phyloP scores from a whole-genome alignment of 1,140 invertebrate genomes.

The Pseudachorutes palmiensis region DNA sequence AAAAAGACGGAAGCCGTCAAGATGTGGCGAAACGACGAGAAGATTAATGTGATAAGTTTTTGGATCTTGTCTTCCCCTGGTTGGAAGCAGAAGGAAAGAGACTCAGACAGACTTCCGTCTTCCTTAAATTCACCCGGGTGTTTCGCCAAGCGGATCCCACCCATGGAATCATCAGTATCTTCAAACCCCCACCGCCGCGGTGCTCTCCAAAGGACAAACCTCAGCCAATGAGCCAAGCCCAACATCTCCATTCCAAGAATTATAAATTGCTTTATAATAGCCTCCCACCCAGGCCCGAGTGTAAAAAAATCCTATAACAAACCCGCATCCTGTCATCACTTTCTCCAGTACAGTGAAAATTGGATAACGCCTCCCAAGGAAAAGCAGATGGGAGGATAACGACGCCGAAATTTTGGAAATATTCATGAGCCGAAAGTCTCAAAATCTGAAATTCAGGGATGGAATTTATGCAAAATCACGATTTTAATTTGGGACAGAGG shows the following conservation, averaged over 20 bases:
- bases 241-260: neutral
- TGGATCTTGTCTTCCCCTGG: slow-evolving; percentile 19
- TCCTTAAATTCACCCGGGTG: slow-evolving; percentile 6
- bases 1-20: slow-evolving; percentile 33
- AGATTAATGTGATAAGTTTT: slow-evolving; percentile 39
- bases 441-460: slow-evolving; percentile 1
- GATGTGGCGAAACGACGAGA: slow-evolving; percentile 39
- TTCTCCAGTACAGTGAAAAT: neutral
- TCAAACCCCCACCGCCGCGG: neutral
- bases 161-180: neutral
- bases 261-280: slow-evolving; percentile 5
- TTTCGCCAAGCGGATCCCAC: neutral
- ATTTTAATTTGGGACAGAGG: slow-evolving; percentile 26
- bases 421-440: neutral
- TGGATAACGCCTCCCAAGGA: too few species aligned
- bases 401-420: neutral
- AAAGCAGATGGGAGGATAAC: neutral
- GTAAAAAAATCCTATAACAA: neutral
- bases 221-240: slow-evolving; percentile 4
- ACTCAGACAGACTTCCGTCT: slow-evolving; percentile 9
- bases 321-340: neutral
- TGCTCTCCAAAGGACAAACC: neutral
- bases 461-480: slow-evolving; percentile 31
- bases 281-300: neutral
- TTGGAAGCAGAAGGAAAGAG: slow-evolving; percentile 8